These are phyloP conservation scores for Adrianichthys oophorus DNA, from an alignment of 2,797 vertebrate species.

Conservation along the genomic window DNA sequence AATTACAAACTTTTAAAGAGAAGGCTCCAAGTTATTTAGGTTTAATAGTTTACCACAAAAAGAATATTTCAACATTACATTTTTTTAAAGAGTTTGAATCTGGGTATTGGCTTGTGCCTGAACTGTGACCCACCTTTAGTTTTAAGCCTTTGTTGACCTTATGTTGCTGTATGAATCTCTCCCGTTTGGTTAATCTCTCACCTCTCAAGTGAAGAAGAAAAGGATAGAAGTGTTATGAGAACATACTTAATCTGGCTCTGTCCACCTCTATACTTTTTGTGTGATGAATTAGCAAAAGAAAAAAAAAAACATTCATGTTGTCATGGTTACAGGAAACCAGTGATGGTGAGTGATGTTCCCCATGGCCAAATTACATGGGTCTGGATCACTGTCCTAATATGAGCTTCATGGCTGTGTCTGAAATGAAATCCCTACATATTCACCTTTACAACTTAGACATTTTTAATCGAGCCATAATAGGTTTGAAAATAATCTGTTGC, in stretches of 20 bases:
- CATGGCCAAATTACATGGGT: background rate
- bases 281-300: conserved; percentile 15
- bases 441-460: background rate
- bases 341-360: conserved; percentile 7
- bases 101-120: too few relatives aligned
- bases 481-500: conserved; percentile 31
- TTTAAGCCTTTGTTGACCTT: too few relatives aligned
- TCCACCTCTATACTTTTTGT: conserved; percentile 38
- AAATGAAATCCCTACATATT: conserved; percentile 11
- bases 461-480: conserved; percentile 2
- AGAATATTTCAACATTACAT: too few relatives aligned
- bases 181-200: background rate
- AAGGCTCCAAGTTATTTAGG: too few relatives aligned
- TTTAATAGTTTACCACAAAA: too few relatives aligned
- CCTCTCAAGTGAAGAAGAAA: conserved; percentile 6
- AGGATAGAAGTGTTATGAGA: conserved; percentile 13
- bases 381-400: background rate
- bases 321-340: conserved; percentile 9
- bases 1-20: too few relatives aligned
- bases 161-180: background rate
- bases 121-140: too few relatives aligned
- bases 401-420: background rate
- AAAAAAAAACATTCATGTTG: conserved; percentile 10
- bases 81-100: too few relatives aligned
- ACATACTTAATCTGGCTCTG: conserved; percentile 27